A percentile compares a stretch with the other conserved stretches of the same genome.
phyloP scores from a whole-genome alignment of 2,113 vertebrate species.

The Chrysochloris asiatica region DNA sequence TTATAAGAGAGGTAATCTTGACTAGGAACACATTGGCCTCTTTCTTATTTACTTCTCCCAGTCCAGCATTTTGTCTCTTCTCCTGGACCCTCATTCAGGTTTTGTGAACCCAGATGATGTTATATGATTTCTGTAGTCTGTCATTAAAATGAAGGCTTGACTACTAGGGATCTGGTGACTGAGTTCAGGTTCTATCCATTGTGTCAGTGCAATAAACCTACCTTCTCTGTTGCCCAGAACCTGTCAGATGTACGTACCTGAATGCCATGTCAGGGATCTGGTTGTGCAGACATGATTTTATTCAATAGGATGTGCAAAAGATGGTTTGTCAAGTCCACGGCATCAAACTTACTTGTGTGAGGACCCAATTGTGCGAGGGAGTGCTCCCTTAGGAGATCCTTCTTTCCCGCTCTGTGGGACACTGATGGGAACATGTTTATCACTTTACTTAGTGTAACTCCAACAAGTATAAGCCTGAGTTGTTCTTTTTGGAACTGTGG shows the following conservation, averaged over 20 bases:
- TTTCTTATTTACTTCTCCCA: background rate
- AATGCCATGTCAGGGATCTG: background rate
- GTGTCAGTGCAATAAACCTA: background rate
- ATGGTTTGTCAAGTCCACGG: background rate
- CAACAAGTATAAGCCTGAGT: background rate
- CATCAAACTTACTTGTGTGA: background rate
- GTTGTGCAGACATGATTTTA: background rate
- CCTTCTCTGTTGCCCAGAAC: background rate
- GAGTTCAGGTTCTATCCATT: background rate
- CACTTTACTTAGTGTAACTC: background rate
- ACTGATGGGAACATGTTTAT: background rate
- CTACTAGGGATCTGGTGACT: background rate
- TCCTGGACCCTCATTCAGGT: background rate
- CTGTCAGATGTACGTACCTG: background rate
- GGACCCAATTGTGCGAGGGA: background rate
- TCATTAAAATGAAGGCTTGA: background rate
- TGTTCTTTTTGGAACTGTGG: background rate
- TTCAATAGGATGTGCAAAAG: background rate
- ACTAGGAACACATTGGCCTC: background rate
- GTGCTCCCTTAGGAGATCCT: background rate
- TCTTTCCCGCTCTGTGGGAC: background rate
- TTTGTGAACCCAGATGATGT: background rate
- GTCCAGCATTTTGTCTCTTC: background rate
- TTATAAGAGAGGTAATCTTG: slow-evolving; percentile 31
- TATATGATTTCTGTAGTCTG: background rate